These are phyloP conservation scores for Tyto alba DNA, from an alignment of 2,113 vertebrate genomes.

Conservation along the genomic window DNA sequence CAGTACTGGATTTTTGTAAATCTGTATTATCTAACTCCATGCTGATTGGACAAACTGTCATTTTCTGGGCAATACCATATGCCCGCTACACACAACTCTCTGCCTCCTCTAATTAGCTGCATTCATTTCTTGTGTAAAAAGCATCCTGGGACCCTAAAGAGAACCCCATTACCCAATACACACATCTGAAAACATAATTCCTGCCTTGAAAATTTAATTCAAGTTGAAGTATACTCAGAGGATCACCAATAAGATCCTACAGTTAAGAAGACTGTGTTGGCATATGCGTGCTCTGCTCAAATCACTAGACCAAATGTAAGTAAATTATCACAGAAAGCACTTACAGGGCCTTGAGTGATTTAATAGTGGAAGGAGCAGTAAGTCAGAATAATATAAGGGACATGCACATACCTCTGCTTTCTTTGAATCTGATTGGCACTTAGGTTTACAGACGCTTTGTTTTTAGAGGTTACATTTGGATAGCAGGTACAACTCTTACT, in stretches of 20 bases:
- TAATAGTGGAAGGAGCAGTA: not conserved
- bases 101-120: not conserved
- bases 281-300: fast-evolving
- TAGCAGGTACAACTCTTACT: not conserved
- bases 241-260: not conserved
- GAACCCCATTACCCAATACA: not conserved
- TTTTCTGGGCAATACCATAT: not conserved
- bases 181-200: not conserved
- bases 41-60: not conserved
- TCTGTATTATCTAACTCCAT: not conserved
- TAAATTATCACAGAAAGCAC: not conserved
- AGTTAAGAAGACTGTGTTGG: not conserved
- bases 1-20: not conserved
- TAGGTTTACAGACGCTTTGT: not conserved
- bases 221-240: not conserved
- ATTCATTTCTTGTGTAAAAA: not conserved
- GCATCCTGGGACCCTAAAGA: not conserved
- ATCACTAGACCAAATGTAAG: not conserved
- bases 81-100: not conserved
- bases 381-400: not conserved
- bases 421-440: not conserved
- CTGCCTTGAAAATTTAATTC: not conserved
- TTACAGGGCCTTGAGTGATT: not conserved
- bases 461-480: not conserved
- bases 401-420: not conserved